These are phyloP conservation scores for Plutella xylostella DNA, from an alignment of 2,888 invertebrate species.

Conservation along the genomic window DNA sequence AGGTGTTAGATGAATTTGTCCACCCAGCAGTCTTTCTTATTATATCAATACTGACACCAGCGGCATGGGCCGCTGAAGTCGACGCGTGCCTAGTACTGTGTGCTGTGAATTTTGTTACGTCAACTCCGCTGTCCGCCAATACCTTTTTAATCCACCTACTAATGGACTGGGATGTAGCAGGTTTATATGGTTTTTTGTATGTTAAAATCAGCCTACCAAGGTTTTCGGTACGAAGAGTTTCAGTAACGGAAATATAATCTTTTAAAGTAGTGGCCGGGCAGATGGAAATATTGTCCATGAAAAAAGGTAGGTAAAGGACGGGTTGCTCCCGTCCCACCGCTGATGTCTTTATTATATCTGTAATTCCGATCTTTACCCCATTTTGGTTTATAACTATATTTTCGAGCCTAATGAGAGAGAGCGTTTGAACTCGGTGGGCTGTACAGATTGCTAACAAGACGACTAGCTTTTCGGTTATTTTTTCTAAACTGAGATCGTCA, in stretches of 20 bases:
- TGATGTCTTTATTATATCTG: slow-evolving; percentile 3
- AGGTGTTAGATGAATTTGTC: background rate
- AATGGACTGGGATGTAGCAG: background rate
- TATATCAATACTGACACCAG: background rate
- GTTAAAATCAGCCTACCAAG: background rate
- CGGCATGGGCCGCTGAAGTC: background rate
- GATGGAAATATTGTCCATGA: background rate
- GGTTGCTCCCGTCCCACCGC: background rate
- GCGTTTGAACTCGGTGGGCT: background rate
- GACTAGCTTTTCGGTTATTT: background rate
- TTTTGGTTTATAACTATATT: background rate
- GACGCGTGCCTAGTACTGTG: background rate
- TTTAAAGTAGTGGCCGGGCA: background rate
- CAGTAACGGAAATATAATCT: no score
- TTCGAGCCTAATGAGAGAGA: background rate
- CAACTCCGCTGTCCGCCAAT: background rate
- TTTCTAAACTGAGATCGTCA: background rate
- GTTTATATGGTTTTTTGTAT: background rate
- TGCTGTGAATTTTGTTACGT: background rate
- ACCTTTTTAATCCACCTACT: background rate
- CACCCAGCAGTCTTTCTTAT: background rate
- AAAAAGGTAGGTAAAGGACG: background rate
- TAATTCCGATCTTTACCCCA: background rate
- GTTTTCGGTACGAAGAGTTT: no score
- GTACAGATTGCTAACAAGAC: background rate